These are phyloP conservation scores for Microtus pennsylvanicus DNA, from an alignment of 2,113 vertebrate genomes.

Conservation along the genomic window DNA sequence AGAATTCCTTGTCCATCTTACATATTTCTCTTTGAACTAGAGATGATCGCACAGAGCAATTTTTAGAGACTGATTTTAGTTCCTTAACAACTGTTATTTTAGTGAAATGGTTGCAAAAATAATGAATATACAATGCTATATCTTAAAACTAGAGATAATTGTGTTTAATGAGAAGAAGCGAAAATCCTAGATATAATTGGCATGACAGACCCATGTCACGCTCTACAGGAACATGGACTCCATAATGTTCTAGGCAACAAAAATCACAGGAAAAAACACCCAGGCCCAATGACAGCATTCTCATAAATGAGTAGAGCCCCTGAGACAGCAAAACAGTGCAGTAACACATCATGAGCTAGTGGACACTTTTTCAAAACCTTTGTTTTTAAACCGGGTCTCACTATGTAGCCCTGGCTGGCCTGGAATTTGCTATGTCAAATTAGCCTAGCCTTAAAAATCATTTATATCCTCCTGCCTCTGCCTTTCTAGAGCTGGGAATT, in stretches of 20 bases:
- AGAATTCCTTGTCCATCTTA: not conserved
- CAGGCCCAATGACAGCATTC: not conserved
- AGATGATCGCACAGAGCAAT: not conserved
- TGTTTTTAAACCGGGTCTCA: not conserved
- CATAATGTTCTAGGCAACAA: not conserved
- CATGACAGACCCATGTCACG: accelerated
- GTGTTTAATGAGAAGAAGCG: not conserved
- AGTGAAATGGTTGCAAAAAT: not conserved
- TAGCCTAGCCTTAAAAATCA: not conserved
- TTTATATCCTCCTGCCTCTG: not conserved
- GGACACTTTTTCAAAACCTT: not conserved
- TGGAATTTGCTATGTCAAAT: not conserved
- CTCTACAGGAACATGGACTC: not conserved
- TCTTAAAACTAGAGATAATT: not conserved
- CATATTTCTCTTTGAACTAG: not conserved
- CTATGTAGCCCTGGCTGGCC: not conserved
- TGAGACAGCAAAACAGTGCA: not conserved
- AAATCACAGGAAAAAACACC: not conserved
- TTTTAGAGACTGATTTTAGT: not conserved
- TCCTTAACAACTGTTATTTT: constrained; percentile 29
- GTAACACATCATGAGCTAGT: not conserved
- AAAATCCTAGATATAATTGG: not conserved
- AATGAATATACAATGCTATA: not conserved
- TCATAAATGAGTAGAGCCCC: not conserved
- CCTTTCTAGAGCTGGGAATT: not conserved